These are phyloP conservation scores for Ptyas mucosa DNA, from an alignment of 2,113 vertebrate genomes.

Conservation along the genomic window DNA sequence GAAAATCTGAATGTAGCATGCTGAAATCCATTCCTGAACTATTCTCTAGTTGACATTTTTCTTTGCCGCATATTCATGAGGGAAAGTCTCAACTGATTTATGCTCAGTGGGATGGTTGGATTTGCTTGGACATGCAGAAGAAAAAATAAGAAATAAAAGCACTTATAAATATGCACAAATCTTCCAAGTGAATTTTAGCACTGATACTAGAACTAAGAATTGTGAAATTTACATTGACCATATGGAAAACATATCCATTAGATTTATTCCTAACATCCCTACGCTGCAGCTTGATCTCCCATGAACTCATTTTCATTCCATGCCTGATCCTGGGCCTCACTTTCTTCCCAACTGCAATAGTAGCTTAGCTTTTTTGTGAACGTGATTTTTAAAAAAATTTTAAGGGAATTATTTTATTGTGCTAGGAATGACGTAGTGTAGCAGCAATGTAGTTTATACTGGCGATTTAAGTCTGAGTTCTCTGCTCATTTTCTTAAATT, in stretches of 20 bases:
- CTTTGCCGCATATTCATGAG: not conserved
- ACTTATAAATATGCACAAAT: not conserved
- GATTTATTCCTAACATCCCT: not conserved
- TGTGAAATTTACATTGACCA: not conserved
- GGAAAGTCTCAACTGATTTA: not conserved
- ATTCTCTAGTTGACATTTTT: not conserved
- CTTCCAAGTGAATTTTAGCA: not conserved
- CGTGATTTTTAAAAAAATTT: not conserved
- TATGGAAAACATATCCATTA: not conserved
- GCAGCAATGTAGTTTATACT: not conserved
- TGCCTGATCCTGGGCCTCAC: not conserved
- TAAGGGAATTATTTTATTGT: not conserved
- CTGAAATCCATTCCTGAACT: not conserved
- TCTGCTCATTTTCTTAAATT: not conserved
- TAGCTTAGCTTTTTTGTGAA: not conserved
- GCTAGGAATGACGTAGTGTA: not conserved
- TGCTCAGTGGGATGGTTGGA: not conserved
- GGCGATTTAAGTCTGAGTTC: not conserved
- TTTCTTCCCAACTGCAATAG: not conserved
- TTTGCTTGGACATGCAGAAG: not conserved
- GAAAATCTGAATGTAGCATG: not conserved
- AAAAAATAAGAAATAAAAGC: not conserved
- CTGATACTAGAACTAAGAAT: not conserved
- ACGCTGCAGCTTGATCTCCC: not conserved
- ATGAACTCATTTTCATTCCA: not conserved